Base-by-base conservation (phyloP, 2,113 vertebrate genomes). In the Diphyllodes magnificus region DNA sequence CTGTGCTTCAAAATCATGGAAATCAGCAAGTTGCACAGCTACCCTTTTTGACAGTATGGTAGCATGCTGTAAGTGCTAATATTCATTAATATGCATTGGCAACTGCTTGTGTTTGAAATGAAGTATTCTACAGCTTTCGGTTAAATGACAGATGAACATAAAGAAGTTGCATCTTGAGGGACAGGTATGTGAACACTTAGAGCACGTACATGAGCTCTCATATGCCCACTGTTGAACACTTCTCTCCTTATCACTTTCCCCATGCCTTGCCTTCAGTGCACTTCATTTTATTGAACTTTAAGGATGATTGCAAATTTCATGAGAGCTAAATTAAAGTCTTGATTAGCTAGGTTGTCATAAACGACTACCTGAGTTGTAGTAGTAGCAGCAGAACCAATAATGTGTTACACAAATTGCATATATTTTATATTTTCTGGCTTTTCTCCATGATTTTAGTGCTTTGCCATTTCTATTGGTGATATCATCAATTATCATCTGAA, bases 211-310 rank as follows among this genome's bases (percentile, higher is more conserved):
- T 37, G 51, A 83, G 53, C 61, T 69, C 28, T 24, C 35, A 10
- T 2, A 8, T 64, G 60, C 44, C 56, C n/a, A 33, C 35, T 73
- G 33, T 33, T 57, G 39, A 83, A 9, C 60, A 25, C 37, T 83
- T 53, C 45, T 92, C 28, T 87, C 51, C 27, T 66, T 94, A 78
- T 68, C 69, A n/a, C 70, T 81, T 85, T 79, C 33, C 17, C 39
- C 9, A 0, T 33, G 49, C 85, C 39, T 82, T 89, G 42, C 57
- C 50, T 80, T 85, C 21, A 47, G 10, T 53, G 50, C 40, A 27
- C 65, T 94, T 88, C 21, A 49, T 78, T 91, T 91, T 90, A 72
- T 57, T 88, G 79, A 73, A 61, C 81, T 95, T 90, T 47, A 66
- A 70, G 44, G 75, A 47, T 65, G 35, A 79, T 56, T 81, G 59